Percentiles rank a stretch among this genome's conserved stretches.
Conservation (phyloP, 1,140 invertebrate species). For the Trinorchestia longiramus region DNA sequence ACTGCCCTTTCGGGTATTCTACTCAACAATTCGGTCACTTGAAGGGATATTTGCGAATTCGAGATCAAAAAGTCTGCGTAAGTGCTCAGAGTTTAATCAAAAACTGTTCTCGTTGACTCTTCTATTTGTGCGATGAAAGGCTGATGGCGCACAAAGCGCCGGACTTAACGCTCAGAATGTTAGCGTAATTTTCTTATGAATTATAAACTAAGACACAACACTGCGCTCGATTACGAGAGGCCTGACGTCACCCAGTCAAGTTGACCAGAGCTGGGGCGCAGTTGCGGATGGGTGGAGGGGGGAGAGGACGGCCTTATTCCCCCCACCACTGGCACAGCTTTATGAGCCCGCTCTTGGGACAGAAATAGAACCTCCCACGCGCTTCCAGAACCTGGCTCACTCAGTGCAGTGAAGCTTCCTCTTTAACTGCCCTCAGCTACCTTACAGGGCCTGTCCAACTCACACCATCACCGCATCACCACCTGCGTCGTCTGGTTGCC, state of each 20-base stretch:
- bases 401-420: not conserved
- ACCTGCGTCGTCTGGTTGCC: not conserved
- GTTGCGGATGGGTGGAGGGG: too few relatives aligned
- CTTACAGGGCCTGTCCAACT: not conserved
- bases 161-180: too few relatives aligned
- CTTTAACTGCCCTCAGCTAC: not conserved
- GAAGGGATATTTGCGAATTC: too few relatives aligned
- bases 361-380: slow-evolving; percentile 6
- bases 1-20: too few relatives aligned
- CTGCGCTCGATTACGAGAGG: not conserved
- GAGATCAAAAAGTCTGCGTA: too few relatives aligned
- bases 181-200: not conserved
- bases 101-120: too few relatives aligned
- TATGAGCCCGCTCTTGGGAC: not conserved
- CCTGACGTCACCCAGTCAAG: not conserved
- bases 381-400: not conserved
- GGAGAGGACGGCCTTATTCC: not conserved
- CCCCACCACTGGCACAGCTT: not conserved
- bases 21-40: too few relatives aligned
- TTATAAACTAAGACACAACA: not conserved
- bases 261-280: not conserved
- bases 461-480: not conserved
- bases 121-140: too few relatives aligned
- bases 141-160: too few relatives aligned
- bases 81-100: too few relatives aligned